Evolutionary conservation across 1,140 invertebrate species (phyloP), one percentile per base, ranked within the genome.

Genomic region (Drosophila mauritiana): DNA sequence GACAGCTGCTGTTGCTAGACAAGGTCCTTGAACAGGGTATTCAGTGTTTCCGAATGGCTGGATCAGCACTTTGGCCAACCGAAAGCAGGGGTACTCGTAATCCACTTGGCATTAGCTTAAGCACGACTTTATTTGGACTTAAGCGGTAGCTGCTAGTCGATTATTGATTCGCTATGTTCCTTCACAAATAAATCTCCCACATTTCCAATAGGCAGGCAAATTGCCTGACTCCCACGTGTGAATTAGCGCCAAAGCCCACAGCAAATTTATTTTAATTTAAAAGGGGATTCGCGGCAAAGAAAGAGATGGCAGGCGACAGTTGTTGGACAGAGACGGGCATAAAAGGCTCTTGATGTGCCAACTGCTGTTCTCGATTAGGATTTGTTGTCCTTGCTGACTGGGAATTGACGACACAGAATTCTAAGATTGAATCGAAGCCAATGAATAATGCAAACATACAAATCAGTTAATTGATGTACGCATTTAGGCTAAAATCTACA

Each of bases 1-100:
- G 65, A 55, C 80, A 80, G 81, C 73, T 84, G 81, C 77, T 77
- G 55, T 48, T 57, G 51, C 70, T 49, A 15, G 31, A 55, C 67
- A 69, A 69, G 55, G 67, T 69, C 46, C 63, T 70, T 46, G n/a
- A 7, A 13, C 27, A 36, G 64, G 64, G 64, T 68, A 37, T 39
- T n/a, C 0, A 11, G 12, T 31, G 20, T 3, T 11, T 10, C 2
- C 11, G 11, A 59, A 17, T n/a, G 40, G 40, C 2, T 45, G 6
- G 6, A 4, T 56, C 39, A 27, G 54, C 22, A 31, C 54, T 56
- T 20, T 20, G 20, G 13, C 1, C 36, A 3, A 4, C 2, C 25
- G 1, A 13, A 52, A 52, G 17, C 12, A 52, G 15, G 37, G 3
- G 13, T 12, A 55, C 17, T 17, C 17, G 17, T 17, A 17, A 17